Evolutionary conservation across 2,888 invertebrate genomes (phyloP).

Genomic region (Agrypnus murinus): DNA sequence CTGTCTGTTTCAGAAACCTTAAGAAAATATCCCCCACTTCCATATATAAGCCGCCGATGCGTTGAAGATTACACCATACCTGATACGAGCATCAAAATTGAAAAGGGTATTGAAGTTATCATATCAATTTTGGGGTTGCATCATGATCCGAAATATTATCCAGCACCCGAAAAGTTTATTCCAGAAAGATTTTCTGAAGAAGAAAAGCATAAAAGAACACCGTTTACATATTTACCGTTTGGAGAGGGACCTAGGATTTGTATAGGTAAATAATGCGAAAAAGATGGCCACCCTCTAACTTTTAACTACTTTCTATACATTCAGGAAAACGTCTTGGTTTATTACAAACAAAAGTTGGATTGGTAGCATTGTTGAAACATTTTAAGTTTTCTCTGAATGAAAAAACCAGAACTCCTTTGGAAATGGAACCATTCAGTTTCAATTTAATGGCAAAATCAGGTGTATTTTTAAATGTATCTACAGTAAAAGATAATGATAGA

Average conservation of each 20-base stretch:
- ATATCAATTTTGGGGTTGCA: conserved; percentile 61
- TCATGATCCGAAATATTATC: no score
- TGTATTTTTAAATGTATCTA: no score
- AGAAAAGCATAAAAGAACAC: background rate
- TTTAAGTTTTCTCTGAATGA: conserved; percentile 48
- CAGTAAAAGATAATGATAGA: no score
- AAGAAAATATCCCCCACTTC: conserved; percentile 65
- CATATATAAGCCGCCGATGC: conserved; percentile 55
- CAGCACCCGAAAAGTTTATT: conserved; percentile 60
- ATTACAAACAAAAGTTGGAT: conserved; percentile 51
- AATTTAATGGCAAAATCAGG: no score
- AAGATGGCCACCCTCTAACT: no score
- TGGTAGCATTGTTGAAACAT: conserved; percentile 43
- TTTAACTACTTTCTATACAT: no score
- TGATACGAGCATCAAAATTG: conserved; percentile 61
- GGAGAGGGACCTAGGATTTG: conserved; percentile 21
- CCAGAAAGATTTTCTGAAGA: conserved; percentile 23
- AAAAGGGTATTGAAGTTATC: conserved; percentile 63
- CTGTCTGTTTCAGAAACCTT: conserved; percentile 68
- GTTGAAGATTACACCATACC: conserved; percentile 61
- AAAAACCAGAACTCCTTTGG: conserved; percentile 47
- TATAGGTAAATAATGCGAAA: conserved; percentile 11
- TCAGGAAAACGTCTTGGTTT: conserved; percentile 53
- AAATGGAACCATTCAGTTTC: no score
- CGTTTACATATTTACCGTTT: conserved; percentile 23